Evolutionary conservation across 2,888 invertebrate genomes (phyloP).

Genomic region (Synergus japonicus): DNA sequence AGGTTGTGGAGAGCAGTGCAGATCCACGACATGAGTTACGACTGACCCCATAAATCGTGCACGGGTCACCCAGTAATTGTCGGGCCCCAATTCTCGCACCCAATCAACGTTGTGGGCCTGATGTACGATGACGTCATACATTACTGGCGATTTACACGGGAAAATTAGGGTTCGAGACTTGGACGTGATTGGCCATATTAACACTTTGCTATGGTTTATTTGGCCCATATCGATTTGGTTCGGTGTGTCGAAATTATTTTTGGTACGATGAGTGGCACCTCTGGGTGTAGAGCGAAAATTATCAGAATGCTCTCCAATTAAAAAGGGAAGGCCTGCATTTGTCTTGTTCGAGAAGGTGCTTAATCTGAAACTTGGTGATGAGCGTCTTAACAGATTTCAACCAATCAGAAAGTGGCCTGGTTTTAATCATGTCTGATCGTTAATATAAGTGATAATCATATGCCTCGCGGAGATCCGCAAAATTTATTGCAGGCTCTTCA

Average conservation of each 20-base stretch:
- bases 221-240: background rate
- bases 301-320: slow-evolving; percentile 6
- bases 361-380: background rate
- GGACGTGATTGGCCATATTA: slow-evolving; percentile 47
- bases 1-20: slow-evolving; percentile 46
- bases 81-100: slow-evolving; percentile 74
- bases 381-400: slow-evolving; percentile 21
- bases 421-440: slow-evolving; percentile 34
- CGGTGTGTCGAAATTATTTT: background rate
- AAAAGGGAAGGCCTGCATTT: background rate
- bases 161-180: slow-evolving; percentile 65
- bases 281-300: background rate
- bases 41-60: slow-evolving; percentile 73
- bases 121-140: slow-evolving; percentile 72
- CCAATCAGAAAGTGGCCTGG: slow-evolving; percentile 31
- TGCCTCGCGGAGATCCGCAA: background rate
- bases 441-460: slow-evolving; percentile 34
- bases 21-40: slow-evolving; percentile 67
- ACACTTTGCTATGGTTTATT: slow-evolving; percentile 41
- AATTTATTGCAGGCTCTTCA: slow-evolving; percentile 33
- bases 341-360: slow-evolving; percentile 4
- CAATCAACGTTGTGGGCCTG: slow-evolving; percentile 67
- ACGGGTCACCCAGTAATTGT: slow-evolving; percentile 72
- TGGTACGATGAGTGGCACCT: background rate
- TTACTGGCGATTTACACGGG: slow-evolving; percentile 71